Base-by-base conservation (phyloP, 2,797 vertebrate genomes). In the Pipistrellus pipistrellus region DNA sequence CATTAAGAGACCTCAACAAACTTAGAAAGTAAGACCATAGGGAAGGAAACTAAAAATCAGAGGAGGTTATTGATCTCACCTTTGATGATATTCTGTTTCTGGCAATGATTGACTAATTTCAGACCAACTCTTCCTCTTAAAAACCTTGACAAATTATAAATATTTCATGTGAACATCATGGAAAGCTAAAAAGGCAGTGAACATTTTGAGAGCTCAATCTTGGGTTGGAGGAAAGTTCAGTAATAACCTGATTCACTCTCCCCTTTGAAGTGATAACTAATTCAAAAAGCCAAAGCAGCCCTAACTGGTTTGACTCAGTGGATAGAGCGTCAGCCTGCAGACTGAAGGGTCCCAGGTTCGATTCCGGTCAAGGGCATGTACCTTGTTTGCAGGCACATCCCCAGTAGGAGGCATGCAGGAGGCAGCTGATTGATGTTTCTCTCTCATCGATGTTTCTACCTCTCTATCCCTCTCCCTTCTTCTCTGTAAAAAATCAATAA, bases 171-270 rank as follows among this genome's bases (percentile, higher is more conserved):
- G 38, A 81, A 32, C 48, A 18, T 9, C 46, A 17, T n/a, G 27
- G 10, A 38, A 62, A 69, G 5, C 6, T 69, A 4, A 11, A 73
- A 9, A 59, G 11, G 46, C 14, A 44, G 3, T 38, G 30, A 21
- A 38, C n/a, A 41, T 48, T 62, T 13, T 4, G 4, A 11, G 0
- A 1, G 13, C 72, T 0, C 2, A 9, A n/a, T 73, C 38, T 55
- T 53, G 15, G 27, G 21, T 10, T 18, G 0, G 14, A 69, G 20
- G 12, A 53, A 64, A 76, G 4, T 27, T 3, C n/a, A 17, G 4
- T 35, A 32, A 4, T 3, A 3, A 57, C 18, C 13, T 83, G 25
- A 30, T 4, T 6, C 4, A n/a, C 13, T 35, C 41, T 80, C 27
- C 25, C 17, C 32, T 68, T 30, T 51, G 14, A 62, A 18, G 30